Percentiles rank a stretch among this genome's conserved stretches.
phyloP scores from a whole-genome alignment of 2,888 invertebrate species.

The Punctoribates punctum region DNA sequence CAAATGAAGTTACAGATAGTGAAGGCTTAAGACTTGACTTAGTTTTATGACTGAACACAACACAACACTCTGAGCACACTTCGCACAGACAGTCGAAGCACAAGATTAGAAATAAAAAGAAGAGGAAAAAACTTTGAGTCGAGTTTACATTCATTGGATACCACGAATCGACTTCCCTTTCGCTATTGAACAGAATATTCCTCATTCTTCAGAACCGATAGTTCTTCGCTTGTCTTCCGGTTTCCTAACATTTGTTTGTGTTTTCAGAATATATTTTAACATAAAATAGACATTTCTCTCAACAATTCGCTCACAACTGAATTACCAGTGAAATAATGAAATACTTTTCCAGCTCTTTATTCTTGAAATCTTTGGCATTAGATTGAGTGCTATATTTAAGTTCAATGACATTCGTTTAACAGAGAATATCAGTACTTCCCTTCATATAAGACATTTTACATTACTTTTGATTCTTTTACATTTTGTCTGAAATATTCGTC shows the following conservation, averaged over 20 bases:
- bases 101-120: neutral
- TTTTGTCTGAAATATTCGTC: neutral
- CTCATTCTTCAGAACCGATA: neutral
- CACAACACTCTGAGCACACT: neutral
- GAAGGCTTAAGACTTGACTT: neutral
- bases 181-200: neutral
- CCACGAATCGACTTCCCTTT: neutral
- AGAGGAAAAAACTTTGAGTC: neutral
- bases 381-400: neutral
- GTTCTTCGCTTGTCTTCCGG: neutral
- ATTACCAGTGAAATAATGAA: neutral
- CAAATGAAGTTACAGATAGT: constrained; percentile 18
- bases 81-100: neutral
- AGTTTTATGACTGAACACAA: neutral
- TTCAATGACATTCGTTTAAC: constrained; percentile 1
- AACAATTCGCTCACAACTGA: too few species aligned
- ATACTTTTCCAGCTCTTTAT: neutral
- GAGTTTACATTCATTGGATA: constrained; percentile 6
- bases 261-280: neutral
- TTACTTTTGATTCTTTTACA: neutral
- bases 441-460: neutral
- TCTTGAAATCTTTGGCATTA: neutral
- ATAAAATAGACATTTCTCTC: neutral
- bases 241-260: neutral
- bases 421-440: neutral